Evolutionary conservation across 1,140 invertebrate species (phyloP), one percentile per base, ranked within the genome.

Genomic region (Drosophila cardini): DNA sequence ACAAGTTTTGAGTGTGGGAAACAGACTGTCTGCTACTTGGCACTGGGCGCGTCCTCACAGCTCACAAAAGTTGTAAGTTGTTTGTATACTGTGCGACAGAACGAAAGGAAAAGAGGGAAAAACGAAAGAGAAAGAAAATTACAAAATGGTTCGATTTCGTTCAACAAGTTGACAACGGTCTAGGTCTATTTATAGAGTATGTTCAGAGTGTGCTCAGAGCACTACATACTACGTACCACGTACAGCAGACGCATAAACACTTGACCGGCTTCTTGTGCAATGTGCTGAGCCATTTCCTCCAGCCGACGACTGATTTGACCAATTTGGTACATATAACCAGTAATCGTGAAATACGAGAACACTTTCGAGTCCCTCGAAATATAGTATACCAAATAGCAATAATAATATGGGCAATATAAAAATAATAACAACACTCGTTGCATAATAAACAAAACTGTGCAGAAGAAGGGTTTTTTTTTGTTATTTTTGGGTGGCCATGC

Each of bases 121-220:
- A 26, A 26, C 21, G 21, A 26, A 26, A 26, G 21, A 26, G 21
- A 26, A 26, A 26, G 21, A 26, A 26, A 26, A 26, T 26, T 26
- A 26, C 36, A 64, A 71, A 61, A 69, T 55, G 71, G 55, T 73
- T 73, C 71, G 71, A 69, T 73, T 68, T 73, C 40, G 71, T 55
- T 73, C 64, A 73, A 73, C 71, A 73, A 73, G 71, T 73, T 73
- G 64, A 58, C 63, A 61, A 73, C 55, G 56, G 45, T 53, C 42
- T 45, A 16, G 42, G 40, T 48, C 71, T 73, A 73, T 73, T 68
- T 69, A 69, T 73, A 73, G 63, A n/a, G 15, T 26, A 26, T 26
- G 21, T 26, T 26, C 21, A 7, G 48, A 13, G 21, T 40, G 56
- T 32, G 67, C 58, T 63, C 60, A 55, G 38, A 50, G 46, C 50